Percentiles rank a stretch among this genome's conserved stretches.
Conservation (phyloP, 1,140 invertebrate genomes). For the Sycobia sp. region DNA sequence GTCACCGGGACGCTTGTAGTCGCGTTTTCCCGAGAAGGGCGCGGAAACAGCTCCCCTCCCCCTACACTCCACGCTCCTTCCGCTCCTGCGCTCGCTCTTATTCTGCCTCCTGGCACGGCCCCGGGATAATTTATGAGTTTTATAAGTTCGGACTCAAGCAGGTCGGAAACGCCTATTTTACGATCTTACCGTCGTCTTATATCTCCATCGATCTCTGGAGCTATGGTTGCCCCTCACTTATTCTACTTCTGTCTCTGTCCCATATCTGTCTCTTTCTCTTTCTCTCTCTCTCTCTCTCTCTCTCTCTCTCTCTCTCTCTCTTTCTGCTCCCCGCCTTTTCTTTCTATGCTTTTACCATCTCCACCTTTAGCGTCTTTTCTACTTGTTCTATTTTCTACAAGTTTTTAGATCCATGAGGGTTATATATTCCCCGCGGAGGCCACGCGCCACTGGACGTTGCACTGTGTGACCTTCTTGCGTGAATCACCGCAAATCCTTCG, state of each 20-base stretch:
- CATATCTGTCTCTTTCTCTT: no score
- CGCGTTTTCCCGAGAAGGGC: conserved; percentile 40
- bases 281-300: conserved; percentile 19
- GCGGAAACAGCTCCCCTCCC: conserved; percentile 40
- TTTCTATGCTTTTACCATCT: no score
- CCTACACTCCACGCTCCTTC: neutral
- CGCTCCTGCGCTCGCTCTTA: neutral
- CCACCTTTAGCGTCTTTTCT: conserved; percentile 16
- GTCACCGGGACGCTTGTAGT: conserved; percentile 32
- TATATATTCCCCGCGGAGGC: conserved; percentile 18
- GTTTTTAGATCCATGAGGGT: conserved; percentile 31
- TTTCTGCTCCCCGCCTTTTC: neutral
- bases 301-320: conserved; percentile 21
- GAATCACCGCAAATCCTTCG: conserved; percentile 25
- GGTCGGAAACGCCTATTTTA: conserved; percentile 48
- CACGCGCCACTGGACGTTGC: neutral
- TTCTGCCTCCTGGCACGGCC: conserved; percentile 32
- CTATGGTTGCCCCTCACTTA: neutral
- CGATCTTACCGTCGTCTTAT: conserved; percentile 40
- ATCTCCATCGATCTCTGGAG: conserved; percentile 36
- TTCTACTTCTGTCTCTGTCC: neutral
- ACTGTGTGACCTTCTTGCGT: neutral
- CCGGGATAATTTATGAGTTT: conserved; percentile 52
- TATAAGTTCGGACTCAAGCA: conserved; percentile 47
- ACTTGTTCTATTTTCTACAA: conserved; percentile 30